phyloP scores from a whole-genome alignment of 2,113 vertebrate genomes.

The Callaeas wilsoni region DNA sequence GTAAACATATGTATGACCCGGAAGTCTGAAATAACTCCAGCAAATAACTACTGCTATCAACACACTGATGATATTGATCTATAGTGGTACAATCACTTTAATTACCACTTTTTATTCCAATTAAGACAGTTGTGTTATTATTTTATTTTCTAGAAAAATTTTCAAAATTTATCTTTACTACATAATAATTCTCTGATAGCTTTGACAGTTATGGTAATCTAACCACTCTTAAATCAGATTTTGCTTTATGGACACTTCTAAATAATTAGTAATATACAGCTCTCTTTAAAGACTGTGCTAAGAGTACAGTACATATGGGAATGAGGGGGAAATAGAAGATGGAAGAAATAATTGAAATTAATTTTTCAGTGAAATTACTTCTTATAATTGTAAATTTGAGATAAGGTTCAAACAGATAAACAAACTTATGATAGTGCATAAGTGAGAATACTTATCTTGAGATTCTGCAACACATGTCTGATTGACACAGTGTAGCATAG shows the following conservation, averaged over 20 bases:
- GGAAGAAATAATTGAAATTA: neutral
- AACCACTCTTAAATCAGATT: neutral
- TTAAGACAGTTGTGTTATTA: neutral
- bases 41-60: neutral
- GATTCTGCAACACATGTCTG: neutral
- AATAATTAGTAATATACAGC: neutral
- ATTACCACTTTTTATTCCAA: neutral
- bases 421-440: neutral
- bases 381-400: neutral
- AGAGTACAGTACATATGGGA: neutral
- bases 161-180: neutral
- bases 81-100: neutral
- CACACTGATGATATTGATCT: neutral
- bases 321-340: neutral
- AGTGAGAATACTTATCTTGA: neutral
- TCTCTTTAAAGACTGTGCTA: neutral
- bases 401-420: neutral
- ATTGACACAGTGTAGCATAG: neutral
- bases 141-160: neutral
- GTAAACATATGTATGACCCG: neutral
- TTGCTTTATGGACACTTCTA: neutral
- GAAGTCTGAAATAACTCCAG: neutral
- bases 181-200: neutral
- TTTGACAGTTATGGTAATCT: neutral
- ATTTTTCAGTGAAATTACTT: neutral